A percentile compares a stretch with the other conserved stretches of the same genome.
Evolutionary conservation across 2,113 vertebrate species (phyloP).

Genomic region (Protobothrops flavoviridis): DNA sequence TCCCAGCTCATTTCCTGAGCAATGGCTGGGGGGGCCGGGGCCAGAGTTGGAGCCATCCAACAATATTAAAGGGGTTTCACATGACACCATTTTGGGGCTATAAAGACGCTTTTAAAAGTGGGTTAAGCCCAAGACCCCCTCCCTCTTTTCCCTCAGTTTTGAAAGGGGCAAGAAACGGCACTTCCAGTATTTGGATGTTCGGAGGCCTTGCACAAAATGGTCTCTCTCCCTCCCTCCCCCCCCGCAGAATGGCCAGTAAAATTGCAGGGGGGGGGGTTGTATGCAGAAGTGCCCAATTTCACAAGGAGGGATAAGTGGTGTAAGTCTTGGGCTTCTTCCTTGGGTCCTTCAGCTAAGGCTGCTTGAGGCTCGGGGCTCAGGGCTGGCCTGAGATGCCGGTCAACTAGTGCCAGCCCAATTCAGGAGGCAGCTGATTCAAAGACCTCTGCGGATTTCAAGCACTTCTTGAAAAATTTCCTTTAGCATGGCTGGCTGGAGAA

Average conservation of each 20-base stretch:
- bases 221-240: too few species aligned
- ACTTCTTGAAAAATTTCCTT: neutral
- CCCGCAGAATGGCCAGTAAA: neutral
- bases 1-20: neutral
- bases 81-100: neutral
- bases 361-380: neutral
- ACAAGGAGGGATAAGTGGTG: neutral
- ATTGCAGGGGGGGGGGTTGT: neutral
- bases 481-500: neutral
- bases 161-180: neutral
- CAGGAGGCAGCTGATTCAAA: neutral
- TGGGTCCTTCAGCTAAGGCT: too few species aligned
- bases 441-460: neutral
- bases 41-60: neutral
- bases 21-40: neutral
- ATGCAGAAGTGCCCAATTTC: neutral
- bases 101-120: neutral
- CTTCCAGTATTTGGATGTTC: neutral
- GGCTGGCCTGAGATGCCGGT: too few species aligned
- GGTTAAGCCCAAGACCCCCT: neutral
- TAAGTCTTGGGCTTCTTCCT: neutral
- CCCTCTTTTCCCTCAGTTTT: neutral
- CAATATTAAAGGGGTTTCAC: neutral
- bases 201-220: neutral
- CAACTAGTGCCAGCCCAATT: too few species aligned